Evolutionary conservation across 2,888 invertebrate species (phyloP).

Genomic region (Luffia ferchaultella): DNA sequence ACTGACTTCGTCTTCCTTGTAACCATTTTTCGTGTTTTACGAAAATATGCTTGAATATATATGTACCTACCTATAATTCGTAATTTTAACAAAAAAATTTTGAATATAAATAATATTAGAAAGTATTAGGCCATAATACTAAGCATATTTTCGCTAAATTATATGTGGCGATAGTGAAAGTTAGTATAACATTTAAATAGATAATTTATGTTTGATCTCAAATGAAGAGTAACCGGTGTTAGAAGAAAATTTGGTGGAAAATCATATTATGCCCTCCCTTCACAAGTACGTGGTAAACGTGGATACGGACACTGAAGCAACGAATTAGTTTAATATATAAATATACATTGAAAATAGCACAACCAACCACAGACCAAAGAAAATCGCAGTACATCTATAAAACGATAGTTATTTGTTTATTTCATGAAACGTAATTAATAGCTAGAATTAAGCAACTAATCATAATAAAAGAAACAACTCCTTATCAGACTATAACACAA

Average conservation of each 20-base stretch:
- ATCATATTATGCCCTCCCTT: slow-evolving; percentile 34
- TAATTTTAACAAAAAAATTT: too few species aligned
- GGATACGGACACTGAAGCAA: background rate
- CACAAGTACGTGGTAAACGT: slow-evolving; percentile 28
- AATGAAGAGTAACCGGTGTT: background rate
- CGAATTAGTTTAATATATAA: background rate
- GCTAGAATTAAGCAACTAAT: slow-evolving; percentile 47
- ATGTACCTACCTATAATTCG: too few species aligned
- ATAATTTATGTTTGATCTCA: too few species aligned
- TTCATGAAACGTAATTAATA: slow-evolving; percentile 42
- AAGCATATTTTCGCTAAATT: too few species aligned
- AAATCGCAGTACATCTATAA: slow-evolving; percentile 50
- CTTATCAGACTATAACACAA: slow-evolving; percentile 15
- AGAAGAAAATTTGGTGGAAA: background rate
- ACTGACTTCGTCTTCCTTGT: too few species aligned
- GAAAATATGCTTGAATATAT: too few species aligned
- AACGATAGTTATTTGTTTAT: slow-evolving; percentile 54
- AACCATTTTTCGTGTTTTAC: too few species aligned
- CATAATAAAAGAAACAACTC: slow-evolving; percentile 33
- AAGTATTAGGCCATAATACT: too few species aligned
- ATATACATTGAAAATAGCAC: slow-evolving; percentile 36
- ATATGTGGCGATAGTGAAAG: too few species aligned
- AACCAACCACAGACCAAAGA: slow-evolving; percentile 52
- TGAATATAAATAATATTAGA: too few species aligned
- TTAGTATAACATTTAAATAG: too few species aligned